A percentile compares a stretch with the other conserved stretches of the same genome.
Evolutionary conservation across 2,797 vertebrate genomes (phyloP).

Genomic region (Leptodactylus fallax): DNA sequence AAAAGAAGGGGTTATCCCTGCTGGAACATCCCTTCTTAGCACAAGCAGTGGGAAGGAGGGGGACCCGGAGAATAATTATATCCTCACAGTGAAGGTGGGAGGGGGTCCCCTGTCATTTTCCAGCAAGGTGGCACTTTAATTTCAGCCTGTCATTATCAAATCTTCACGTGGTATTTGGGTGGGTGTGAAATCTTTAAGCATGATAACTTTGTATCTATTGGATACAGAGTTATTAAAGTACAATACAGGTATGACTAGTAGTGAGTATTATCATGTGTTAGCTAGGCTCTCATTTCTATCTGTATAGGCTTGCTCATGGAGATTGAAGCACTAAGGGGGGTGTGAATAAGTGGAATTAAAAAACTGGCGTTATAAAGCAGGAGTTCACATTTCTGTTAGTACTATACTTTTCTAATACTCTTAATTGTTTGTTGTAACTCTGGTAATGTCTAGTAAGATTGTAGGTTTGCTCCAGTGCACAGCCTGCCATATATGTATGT

Average conservation of each 20-base stretch:
- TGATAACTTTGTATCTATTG: background rate
- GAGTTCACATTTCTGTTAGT: too few relatives aligned
- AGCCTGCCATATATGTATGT: too few relatives aligned
- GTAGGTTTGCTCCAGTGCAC: too few relatives aligned
- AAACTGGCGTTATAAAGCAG: too few relatives aligned
- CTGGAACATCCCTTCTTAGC: constrained; percentile 22
- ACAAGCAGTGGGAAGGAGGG: constrained; percentile 35
- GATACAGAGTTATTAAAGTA: background rate
- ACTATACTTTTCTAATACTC: too few relatives aligned
- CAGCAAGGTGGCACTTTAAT: constrained; percentile 59
- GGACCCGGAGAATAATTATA: constrained; percentile 55
- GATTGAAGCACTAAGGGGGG: too few relatives aligned
- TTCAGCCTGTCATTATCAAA: constrained; percentile 47
- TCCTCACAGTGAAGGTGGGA: constrained; percentile 33
- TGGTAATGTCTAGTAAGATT: too few relatives aligned
- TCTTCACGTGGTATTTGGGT: constrained; percentile 30
- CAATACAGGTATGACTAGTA: constrained; percentile 22
- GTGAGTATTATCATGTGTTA: background rate
- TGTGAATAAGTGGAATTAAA: too few relatives aligned
- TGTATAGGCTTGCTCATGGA: too few relatives aligned
- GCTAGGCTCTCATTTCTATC: too few relatives aligned
- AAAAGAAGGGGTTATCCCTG: constrained; percentile 38
- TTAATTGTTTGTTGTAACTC: too few relatives aligned
- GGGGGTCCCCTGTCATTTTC: constrained; percentile 48
- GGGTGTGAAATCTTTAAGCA: constrained; percentile 17